Conservation (phyloP, 2,113 vertebrate species). For the Atlantisia rogersi region DNA sequence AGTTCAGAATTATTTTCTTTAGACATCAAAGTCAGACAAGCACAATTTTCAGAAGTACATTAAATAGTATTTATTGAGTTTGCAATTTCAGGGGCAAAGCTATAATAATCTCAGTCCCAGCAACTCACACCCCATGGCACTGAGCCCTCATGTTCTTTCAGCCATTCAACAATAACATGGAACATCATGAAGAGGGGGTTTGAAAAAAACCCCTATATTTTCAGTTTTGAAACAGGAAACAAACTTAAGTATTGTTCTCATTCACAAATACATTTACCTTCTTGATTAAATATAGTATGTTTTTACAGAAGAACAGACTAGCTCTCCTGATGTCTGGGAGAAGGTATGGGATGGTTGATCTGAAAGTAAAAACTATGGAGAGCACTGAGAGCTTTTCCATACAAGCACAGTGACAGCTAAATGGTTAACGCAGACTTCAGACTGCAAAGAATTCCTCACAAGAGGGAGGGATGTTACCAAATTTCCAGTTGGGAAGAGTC, state of each 20-base stretch:
- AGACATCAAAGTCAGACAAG: background rate
- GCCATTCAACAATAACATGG: background rate
- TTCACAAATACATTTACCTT: background rate
- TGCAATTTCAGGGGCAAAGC: conserved; percentile 8
- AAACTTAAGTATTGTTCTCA: background rate
- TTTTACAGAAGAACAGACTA: background rate
- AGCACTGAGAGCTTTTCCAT: background rate
- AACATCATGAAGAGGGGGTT: background rate
- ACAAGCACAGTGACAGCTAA: background rate
- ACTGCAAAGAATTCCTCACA: background rate
- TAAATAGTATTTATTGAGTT: conserved; percentile 70
- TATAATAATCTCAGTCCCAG: background rate
- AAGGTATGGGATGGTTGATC: background rate
- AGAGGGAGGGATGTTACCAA: background rate
- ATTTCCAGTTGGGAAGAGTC: background rate
- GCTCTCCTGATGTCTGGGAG: background rate
- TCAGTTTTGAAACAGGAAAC: background rate
- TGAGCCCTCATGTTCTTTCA: background rate
- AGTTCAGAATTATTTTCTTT: background rate
- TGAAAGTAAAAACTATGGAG: background rate
- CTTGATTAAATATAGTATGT: background rate
- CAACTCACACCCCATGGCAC: background rate
- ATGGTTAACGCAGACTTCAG: background rate
- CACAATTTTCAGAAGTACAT: conserved; percentile 24
- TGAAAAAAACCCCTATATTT: background rate